These are phyloP conservation scores for Melitaea athalia DNA, from an alignment of 2,888 invertebrate species.

Conservation along the genomic window DNA sequence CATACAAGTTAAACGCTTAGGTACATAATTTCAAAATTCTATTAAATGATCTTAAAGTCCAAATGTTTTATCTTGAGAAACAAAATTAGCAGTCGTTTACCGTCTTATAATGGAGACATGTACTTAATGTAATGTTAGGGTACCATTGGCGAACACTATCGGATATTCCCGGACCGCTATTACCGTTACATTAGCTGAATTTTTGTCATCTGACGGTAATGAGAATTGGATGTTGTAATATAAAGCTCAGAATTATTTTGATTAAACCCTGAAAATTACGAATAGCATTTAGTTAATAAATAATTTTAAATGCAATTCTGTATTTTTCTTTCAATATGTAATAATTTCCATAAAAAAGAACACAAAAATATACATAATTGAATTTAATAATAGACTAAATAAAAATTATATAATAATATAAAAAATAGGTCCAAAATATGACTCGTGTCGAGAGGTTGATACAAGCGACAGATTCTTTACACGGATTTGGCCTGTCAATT, in stretches of 20 bases:
- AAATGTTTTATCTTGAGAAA: not conserved
- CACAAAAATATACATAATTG: too few species aligned
- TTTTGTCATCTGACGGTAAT: constrained; percentile 42
- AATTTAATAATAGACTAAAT: too few species aligned
- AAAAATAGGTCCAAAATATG: too few species aligned
- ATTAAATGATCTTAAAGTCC: not conserved
- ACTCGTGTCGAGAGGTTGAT: too few species aligned
- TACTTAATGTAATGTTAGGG: constrained; percentile 56
- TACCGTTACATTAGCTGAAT: constrained; percentile 44
- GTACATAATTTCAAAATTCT: too few species aligned
- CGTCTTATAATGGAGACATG: constrained; percentile 25
- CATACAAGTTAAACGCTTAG: too few species aligned
- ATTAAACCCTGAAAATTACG: constrained; percentile 20
- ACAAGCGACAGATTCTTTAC: too few species aligned
- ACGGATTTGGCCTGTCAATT: too few species aligned
- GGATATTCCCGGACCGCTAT: constrained; percentile 43
- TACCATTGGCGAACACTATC: constrained; percentile 38
- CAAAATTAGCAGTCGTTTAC: not conserved
- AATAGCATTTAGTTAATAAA: not conserved
- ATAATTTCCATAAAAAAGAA: too few species aligned
- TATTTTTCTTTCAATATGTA: not conserved
- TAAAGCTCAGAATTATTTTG: constrained; percentile 28
- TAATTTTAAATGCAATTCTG: not conserved
- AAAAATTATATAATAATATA: too few species aligned
- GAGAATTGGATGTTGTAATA: constrained; percentile 36